Evolutionary conservation across 1,140 invertebrate species (phyloP).

Genomic region (Philotrypesis tridentata): DNA sequence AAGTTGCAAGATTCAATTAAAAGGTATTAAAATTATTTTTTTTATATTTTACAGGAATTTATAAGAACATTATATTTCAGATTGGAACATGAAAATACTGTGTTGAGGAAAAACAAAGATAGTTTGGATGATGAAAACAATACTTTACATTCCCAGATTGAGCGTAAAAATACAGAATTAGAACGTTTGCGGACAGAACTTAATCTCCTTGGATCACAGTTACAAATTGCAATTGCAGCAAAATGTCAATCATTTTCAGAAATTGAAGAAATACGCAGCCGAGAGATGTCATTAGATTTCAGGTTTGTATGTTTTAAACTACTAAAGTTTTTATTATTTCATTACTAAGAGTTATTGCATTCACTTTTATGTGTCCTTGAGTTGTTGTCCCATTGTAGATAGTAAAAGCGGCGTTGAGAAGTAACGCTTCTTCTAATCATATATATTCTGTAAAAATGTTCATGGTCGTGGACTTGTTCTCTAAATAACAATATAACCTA

Average conservation of each 20-base stretch:
- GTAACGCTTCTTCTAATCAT: too few species aligned
- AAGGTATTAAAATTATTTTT: constrained; percentile 57
- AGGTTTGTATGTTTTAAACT: constrained; percentile 68
- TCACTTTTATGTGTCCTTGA: too few species aligned
- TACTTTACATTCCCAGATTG: constrained; percentile 79
- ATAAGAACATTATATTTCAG: constrained; percentile 50
- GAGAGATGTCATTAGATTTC: constrained; percentile 84
- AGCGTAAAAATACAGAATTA: constrained; percentile 81
- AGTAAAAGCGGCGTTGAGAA: too few species aligned
- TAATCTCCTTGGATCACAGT: constrained; percentile 77
- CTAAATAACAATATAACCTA: too few species aligned
- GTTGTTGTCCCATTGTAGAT: too few species aligned
- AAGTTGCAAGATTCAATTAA: constrained; percentile 77
- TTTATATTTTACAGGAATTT: background rate
- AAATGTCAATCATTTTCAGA: constrained; percentile 89
- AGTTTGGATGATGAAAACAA: constrained; percentile 82
- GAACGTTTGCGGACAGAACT: constrained; percentile 80
- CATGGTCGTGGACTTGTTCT: too few species aligned
- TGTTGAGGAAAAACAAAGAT: constrained; percentile 77
- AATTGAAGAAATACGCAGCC: constrained; percentile 86
- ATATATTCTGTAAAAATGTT: too few species aligned
- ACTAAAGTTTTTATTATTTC: background rate
- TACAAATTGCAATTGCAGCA: constrained; percentile 80
- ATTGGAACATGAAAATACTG: constrained; percentile 74
- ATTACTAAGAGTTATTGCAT: too few species aligned